phyloP scores from a whole-genome alignment of 30 jellyfish, hydroid and myxozoan species.

The Sanderia malayensis region DNA sequence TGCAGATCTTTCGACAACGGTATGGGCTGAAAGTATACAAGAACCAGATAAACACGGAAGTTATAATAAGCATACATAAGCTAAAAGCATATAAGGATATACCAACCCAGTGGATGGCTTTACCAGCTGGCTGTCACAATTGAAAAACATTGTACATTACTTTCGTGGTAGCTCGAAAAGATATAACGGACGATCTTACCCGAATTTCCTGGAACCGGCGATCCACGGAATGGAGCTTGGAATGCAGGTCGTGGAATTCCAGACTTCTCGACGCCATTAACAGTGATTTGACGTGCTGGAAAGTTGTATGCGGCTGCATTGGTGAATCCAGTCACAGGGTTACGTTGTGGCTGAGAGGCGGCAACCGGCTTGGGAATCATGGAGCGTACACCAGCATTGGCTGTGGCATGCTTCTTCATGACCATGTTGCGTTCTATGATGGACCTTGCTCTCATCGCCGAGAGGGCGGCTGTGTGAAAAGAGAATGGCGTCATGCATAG shows the following conservation, averaged over 20 bases:
- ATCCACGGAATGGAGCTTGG: slow-evolving; percentile 7
- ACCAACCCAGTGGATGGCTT: too few species aligned
- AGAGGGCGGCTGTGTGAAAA: not conserved
- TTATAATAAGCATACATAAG: not conserved
- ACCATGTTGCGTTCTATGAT: not conserved
- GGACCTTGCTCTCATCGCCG: slow-evolving; percentile 6
- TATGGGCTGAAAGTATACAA: slow-evolving; percentile 34
- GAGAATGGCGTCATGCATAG: not conserved
- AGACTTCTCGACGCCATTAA: slow-evolving; percentile 87
- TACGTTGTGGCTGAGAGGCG: slow-evolving; percentile 3
- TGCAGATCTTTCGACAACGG: slow-evolving; percentile 62
- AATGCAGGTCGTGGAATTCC: slow-evolving; percentile 84
- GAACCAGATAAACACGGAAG: too few species aligned
- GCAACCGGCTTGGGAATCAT: slow-evolving; percentile 40
- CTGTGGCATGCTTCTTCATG: not conserved
- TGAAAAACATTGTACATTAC: too few species aligned
- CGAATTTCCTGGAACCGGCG: slow-evolving; percentile 9
- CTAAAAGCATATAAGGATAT: too few species aligned
- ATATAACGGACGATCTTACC: too few species aligned
- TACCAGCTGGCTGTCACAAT: too few species aligned
- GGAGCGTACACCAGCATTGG: slow-evolving; percentile 32
- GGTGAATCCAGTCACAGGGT: slow-evolving; percentile 20
- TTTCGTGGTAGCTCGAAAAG: too few species aligned
- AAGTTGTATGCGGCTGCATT: slow-evolving; percentile 3
- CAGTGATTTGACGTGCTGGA: slow-evolving; percentile 62